phyloP scores from a whole-genome alignment of 2,113 vertebrate species.

The Ictalurus furcatus region DNA sequence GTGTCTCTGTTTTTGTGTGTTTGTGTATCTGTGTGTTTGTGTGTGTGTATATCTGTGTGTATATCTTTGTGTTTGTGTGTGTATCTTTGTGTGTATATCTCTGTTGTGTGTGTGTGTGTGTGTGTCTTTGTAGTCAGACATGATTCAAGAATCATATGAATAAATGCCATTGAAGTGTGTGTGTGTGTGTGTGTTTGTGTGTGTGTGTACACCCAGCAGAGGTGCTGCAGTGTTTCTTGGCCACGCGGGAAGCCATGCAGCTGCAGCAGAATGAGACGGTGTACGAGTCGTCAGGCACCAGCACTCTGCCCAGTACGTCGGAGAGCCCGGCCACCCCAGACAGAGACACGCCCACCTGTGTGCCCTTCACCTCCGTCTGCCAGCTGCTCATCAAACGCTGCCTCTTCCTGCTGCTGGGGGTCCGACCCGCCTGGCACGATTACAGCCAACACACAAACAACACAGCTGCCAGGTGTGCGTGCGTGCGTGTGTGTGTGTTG shows the following conservation, averaged over 20 bases:
- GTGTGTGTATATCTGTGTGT: no score
- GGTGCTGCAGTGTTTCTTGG: constrained; percentile 78
- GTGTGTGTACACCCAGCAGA: constrained; percentile 59
- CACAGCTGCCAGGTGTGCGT: constrained; percentile 48
- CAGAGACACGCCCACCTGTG: constrained; percentile 58
- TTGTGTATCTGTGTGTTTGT: no score
- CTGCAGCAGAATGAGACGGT: constrained; percentile 79
- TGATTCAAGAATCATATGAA: not conserved
- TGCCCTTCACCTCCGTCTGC: constrained; percentile 73
- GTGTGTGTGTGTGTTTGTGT: not conserved
- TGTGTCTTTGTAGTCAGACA: not conserved
- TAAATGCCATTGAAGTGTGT: not conserved
- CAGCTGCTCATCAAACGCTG: constrained; percentile 76
- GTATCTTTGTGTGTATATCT: not conserved
- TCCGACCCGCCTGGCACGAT: constrained; percentile 74
- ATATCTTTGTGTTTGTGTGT: no score
- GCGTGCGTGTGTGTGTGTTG: not conserved
- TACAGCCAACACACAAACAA: constrained; percentile 55
- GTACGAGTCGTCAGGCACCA: constrained; percentile 79
- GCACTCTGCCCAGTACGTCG: constrained; percentile 71
- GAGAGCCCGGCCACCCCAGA: constrained; percentile 72
- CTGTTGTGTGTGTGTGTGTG: not conserved
- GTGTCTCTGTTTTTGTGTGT: not conserved
- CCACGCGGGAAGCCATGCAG: constrained; percentile 78
- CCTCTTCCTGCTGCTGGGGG: constrained; percentile 76